Evolutionary conservation across 2,797 vertebrate species (phyloP).

Genomic region (Anguilla pacifica): DNA sequence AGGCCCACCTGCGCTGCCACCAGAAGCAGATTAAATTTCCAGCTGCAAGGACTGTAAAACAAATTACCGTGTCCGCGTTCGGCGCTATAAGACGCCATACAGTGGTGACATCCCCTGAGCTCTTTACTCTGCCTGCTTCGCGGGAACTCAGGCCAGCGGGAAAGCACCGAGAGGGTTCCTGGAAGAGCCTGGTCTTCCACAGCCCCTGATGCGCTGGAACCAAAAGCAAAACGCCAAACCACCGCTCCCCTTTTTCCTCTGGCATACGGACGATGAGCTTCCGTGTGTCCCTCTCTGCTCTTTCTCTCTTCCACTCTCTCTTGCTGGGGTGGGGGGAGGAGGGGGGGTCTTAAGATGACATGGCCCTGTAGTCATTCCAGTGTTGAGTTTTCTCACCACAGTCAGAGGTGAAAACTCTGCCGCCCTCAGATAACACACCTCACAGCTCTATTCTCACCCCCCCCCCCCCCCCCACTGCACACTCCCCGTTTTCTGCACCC

Average conservation of each 20-base stretch:
- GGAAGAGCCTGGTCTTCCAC: not conserved
- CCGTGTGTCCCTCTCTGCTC: slow-evolving; percentile 11
- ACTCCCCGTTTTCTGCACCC: not conserved
- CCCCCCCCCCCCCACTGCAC: slow-evolving; percentile 39
- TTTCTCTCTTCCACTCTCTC: slow-evolving; percentile 6
- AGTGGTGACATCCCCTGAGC: not conserved
- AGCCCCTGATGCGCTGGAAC: not conserved
- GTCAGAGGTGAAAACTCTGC: slow-evolving; percentile 43
- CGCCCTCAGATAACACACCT: slow-evolving; percentile 49
- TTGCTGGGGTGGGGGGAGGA: not conserved
- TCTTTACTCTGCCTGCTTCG: not conserved
- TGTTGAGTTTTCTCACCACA: slow-evolving; percentile 41
- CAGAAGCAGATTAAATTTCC: slow-evolving; percentile 33
- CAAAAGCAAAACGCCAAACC: slow-evolving; percentile 1
- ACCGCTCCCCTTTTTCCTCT: not conserved
- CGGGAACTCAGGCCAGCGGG: not conserved
- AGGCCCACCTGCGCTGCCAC: slow-evolving; percentile 50
- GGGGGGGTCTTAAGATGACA: not conserved
- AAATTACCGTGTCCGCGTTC: not conserved
- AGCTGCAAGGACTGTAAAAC: slow-evolving; percentile 3
- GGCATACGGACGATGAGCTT: slow-evolving; percentile 21
- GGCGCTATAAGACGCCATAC: slow-evolving; percentile 9
- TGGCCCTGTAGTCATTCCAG: slow-evolving; percentile 55
- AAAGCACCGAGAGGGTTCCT: slow-evolving; percentile 7
- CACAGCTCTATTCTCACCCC: slow-evolving; percentile 45